These are phyloP conservation scores for Dryadula phaetusa DNA, from an alignment of 2,888 invertebrate species.

Conservation along the genomic window DNA sequence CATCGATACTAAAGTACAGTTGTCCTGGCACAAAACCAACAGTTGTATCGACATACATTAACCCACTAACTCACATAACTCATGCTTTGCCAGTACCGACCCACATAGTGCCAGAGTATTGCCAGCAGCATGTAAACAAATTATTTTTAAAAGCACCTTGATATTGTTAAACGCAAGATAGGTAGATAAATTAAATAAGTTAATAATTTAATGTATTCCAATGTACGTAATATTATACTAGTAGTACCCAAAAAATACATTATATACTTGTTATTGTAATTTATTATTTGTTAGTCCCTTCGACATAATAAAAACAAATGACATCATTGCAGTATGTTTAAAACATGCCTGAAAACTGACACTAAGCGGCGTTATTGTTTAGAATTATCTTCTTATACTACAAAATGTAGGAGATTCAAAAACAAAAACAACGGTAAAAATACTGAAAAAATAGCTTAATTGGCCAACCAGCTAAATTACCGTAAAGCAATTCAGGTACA, in stretches of 20 bases:
- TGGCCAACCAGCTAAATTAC: neutral
- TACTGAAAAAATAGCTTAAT: neutral
- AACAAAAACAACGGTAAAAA: neutral
- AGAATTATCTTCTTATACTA: too few species aligned
- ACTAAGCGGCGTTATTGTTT: too few species aligned
- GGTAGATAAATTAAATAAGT: neutral
- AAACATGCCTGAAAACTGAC: too few species aligned
- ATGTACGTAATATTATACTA: too few species aligned
- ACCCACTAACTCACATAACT: conserved; percentile 53
- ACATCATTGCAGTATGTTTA: too few species aligned
- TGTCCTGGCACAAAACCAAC: conserved; percentile 50
- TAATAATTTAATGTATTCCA: neutral
- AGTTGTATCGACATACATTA: conserved; percentile 51
- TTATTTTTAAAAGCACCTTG: conserved; percentile 51
- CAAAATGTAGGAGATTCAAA: neutral
- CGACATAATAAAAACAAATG: too few species aligned
- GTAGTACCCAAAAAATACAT: neutral
- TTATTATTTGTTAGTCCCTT: too few species aligned
- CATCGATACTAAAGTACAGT: conserved; percentile 30
- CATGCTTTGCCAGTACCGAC: conserved; percentile 50
- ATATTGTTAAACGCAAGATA: conserved; percentile 27
- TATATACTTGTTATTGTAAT: too few species aligned
- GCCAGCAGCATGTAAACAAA: conserved; percentile 50
- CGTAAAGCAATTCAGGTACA: neutral
- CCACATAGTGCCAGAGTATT: conserved; percentile 48